Base-by-base conservation (phyloP, 2,888 invertebrate species). In the Heliconius aoede region DNA sequence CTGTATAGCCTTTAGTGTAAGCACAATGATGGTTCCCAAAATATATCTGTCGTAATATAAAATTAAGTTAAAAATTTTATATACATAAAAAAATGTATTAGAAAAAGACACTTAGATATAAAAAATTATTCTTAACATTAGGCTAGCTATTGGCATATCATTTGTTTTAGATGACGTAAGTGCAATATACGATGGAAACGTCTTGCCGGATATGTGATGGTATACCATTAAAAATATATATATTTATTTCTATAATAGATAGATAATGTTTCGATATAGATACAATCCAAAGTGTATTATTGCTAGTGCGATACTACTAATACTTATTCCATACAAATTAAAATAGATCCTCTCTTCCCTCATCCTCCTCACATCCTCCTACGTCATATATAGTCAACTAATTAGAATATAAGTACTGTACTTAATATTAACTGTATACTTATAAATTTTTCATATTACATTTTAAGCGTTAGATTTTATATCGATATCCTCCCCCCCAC, bases 121-220 rank as follows among this genome's bases (percentile, higher is more conserved):
- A 64, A 64, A 72, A 61, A 40, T 36, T 46, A 76, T 64, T 71
- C 55, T 51, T 40, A 74, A 74, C 21, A 18, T 69, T 88, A 90
- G 88, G 83, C 80, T 90, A 89, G 85, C 85, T 82, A 83, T 83
- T 86, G 83, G 90, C 92, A 91, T 92, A 92, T 92, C 91, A 91
- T 87, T 86, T 86, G 84, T 81, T 82, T 86, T 85, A 86, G 85
- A 72, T 72, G 83, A 81, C 21, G 80, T 84, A 82, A 88, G 93
- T 93, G 92, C 92, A 92, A 92, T 93, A 93, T 90, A 40, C 81
- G 80, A 83, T 73, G 81, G 83, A 82, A 79, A 74, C 82, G 83
- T 90, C 91, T 92, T 92, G 91, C 91, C 81, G 79, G 81, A 78
- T 79, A 82, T 87, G 88, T 90, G 89, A 90, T 88, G 81, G 78